These are phyloP conservation scores for Lepidotrigona ventralis DNA, from an alignment of 1,140 invertebrate species.

Conservation along the genomic window DNA sequence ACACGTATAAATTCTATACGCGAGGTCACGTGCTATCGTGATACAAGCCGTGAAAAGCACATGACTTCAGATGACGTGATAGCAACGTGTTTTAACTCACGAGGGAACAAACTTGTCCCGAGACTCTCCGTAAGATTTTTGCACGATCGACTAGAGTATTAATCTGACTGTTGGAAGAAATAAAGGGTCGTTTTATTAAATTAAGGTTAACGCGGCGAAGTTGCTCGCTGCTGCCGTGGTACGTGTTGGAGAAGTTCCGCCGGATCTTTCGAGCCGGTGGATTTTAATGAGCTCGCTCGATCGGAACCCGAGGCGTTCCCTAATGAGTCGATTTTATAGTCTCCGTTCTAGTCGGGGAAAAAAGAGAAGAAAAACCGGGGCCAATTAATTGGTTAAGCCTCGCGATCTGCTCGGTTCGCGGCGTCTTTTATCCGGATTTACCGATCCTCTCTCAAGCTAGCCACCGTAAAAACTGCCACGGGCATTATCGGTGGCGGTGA, in stretches of 20 bases:
- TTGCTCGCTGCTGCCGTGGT: not conserved
- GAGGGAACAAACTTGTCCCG: no score
- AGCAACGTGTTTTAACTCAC: not conserved
- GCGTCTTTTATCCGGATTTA: constrained; percentile 63
- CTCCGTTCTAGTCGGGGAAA: constrained; percentile 42
- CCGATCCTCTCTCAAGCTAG: constrained; percentile 11
- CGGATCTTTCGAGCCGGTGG: constrained; percentile 25
- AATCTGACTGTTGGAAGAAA: constrained; percentile 18
- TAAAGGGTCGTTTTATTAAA: constrained; percentile 50
- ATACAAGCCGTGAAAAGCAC: no score
- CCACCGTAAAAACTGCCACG: constrained; percentile 25
- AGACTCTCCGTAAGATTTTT: not conserved
- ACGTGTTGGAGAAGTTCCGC: constrained; percentile 42
- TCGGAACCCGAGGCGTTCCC: constrained; percentile 63
- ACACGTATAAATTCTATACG: no score
- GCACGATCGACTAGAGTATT: not conserved
- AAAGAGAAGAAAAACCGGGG: constrained; percentile 36
- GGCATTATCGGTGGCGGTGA: constrained; percentile 19
- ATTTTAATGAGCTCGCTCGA: constrained; percentile 64
- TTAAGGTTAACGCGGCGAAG: constrained; percentile 47
- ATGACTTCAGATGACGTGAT: no score
- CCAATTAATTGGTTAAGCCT: constrained; percentile 65
- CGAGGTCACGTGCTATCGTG: no score
- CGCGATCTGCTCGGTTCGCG: constrained; percentile 24
- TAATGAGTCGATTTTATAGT: constrained; percentile 69